These are phyloP conservation scores for Meloidogyne floridensis DNA, from an alignment of 1,140 invertebrate genomes.

Conservation along the genomic window DNA sequence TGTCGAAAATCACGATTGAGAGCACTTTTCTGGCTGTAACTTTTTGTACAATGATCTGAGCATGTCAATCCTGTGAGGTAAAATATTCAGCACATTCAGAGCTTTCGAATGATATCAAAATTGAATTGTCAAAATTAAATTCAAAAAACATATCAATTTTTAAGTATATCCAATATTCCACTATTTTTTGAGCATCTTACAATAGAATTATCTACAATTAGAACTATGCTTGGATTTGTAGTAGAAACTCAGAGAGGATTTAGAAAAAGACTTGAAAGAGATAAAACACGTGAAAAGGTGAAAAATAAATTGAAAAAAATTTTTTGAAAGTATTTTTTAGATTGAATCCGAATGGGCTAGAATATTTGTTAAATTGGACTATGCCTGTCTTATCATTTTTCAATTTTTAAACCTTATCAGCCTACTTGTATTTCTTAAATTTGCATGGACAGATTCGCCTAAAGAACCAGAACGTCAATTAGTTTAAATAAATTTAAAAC, in stretches of 20 bases:
- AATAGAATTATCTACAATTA: conserved; percentile 15
- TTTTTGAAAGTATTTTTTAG: conserved; percentile 37
- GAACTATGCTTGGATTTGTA: conserved; percentile 15
- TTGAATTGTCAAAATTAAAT: too few species aligned
- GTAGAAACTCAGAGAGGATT: conserved; percentile 19
- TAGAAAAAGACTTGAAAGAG: conserved; percentile 20
- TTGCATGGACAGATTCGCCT: conserved; percentile 54
- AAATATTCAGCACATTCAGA: too few species aligned
- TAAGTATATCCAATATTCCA: neutral
- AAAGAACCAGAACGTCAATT: conserved; percentile 17
- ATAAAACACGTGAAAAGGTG: conserved; percentile 23
- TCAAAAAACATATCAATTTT: neutral
- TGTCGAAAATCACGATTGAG: too few species aligned
- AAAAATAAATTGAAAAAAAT: neutral
- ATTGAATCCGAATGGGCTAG: conserved; percentile 60
- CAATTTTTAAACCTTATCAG: conserved; percentile 55
- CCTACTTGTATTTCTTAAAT: conserved; percentile 52
- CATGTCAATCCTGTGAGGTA: too few species aligned
- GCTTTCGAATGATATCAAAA: too few species aligned
- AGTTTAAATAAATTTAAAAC: conserved; percentile 12
- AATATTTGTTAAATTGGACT: conserved; percentile 56
- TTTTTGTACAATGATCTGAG: too few species aligned
- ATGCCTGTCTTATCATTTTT: conserved; percentile 55
- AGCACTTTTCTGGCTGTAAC: too few species aligned
- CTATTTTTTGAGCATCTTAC: neutral